These are phyloP conservation scores for Todus mexicanus DNA, from an alignment of 2,797 vertebrate genomes.

Conservation along the genomic window DNA sequence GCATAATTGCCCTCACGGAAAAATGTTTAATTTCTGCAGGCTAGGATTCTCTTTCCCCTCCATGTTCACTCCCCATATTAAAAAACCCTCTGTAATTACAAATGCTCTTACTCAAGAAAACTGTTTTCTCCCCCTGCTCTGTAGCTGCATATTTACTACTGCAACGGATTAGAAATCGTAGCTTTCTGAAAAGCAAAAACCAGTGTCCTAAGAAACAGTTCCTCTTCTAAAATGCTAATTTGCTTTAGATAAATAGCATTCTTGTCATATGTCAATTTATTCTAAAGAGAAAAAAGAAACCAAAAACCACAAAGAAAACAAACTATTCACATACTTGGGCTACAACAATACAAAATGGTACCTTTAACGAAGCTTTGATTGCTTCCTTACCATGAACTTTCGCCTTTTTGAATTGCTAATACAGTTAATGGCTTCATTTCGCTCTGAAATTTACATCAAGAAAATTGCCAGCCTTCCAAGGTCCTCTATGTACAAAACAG, in stretches of 20 bases:
- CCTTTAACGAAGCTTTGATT: slow-evolving; percentile 43
- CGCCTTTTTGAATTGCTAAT: slow-evolving; percentile 70
- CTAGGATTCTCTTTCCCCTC: neutral
- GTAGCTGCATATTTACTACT: neutral
- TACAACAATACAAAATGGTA: slow-evolving; percentile 36
- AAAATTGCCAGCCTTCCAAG: slow-evolving; percentile 48
- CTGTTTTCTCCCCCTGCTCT: neutral
- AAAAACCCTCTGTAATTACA: neutral
- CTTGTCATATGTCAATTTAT: slow-evolving; percentile 24
- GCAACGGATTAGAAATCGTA: neutral
- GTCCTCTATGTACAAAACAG: slow-evolving; percentile 22
- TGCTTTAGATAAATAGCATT: slow-evolving; percentile 13
- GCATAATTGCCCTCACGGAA: neutral
- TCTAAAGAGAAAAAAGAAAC: neutral
- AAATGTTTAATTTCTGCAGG: neutral
- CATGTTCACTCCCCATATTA: neutral
- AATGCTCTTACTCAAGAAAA: neutral
- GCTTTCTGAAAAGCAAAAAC: neutral
- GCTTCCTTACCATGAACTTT: slow-evolving; percentile 64
- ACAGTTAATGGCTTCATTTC: slow-evolving; percentile 65
- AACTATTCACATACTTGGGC: neutral
- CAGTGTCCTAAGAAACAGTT: neutral
- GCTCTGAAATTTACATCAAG: slow-evolving; percentile 65
- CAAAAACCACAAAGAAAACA: neutral
- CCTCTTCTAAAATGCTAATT: neutral